A percentile compares a stretch with the other conserved stretches of the same genome.
Conservation (phyloP, 2,888 invertebrate genomes). For the Taphrorychus bicolor region DNA sequence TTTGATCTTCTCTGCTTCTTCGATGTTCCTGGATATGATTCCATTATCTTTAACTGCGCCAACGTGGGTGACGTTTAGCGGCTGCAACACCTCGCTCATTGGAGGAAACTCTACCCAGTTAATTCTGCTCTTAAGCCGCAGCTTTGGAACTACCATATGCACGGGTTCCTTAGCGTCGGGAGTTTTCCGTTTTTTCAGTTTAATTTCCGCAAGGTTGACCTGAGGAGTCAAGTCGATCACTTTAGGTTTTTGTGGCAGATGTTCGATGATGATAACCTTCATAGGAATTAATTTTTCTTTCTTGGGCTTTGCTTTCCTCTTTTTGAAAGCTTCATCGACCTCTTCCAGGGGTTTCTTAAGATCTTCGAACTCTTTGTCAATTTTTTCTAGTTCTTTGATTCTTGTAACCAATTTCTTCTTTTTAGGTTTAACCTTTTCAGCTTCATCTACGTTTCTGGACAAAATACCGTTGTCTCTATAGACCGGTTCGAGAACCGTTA, state of each 20-base stretch:
- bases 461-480: conserved; percentile 58
- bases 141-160: conserved; percentile 65
- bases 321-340: conserved; percentile 50
- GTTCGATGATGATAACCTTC: conserved; percentile 47
- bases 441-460: conserved; percentile 62
- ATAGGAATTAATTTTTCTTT: conserved; percentile 50
- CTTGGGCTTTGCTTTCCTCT: conserved; percentile 55
- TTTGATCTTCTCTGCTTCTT: conserved; percentile 58
- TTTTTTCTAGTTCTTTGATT: conserved; percentile 49
- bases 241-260: conserved; percentile 66
- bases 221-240: conserved; percentile 62
- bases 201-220: conserved; percentile 71
- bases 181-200: conserved; percentile 61
- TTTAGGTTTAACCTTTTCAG: conserved; percentile 53
- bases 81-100: conserved; percentile 50
- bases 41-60: conserved; percentile 55
- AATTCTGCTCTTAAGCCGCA: conserved; percentile 74
- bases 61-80: conserved; percentile 52
- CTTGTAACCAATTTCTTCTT: conserved; percentile 55
- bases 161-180: conserved; percentile 48
- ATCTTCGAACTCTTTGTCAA: conserved; percentile 52
- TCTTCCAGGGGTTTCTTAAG: conserved; percentile 47
- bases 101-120: conserved; percentile 62
- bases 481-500: conserved; percentile 54
- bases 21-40: conserved; percentile 60